These are phyloP conservation scores for Brachylomia viminalis DNA, from an alignment of 2,888 invertebrate genomes.

Conservation along the genomic window DNA sequence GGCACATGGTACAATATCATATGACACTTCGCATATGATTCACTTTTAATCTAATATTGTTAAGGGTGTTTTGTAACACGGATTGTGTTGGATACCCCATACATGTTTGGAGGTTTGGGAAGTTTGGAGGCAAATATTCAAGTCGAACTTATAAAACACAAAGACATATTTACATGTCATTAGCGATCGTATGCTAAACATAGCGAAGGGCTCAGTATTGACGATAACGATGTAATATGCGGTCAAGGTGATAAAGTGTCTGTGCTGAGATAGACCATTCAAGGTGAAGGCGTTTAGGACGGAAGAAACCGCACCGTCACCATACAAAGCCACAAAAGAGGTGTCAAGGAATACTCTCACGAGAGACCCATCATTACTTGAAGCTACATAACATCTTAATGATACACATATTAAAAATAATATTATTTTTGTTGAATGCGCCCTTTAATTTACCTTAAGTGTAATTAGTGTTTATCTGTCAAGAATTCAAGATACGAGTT, in stretches of 20 bases:
- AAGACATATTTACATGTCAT: neutral
- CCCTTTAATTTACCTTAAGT: constrained; percentile 22
- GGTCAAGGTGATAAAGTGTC: constrained; percentile 44
- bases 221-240: constrained; percentile 22
- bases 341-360: constrained; percentile 23
- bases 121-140: no score
- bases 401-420: neutral
- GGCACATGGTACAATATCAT: no score
- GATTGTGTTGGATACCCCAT: no score
- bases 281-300: constrained; percentile 35
- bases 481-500: constrained; percentile 5
- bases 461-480: constrained; percentile 16
- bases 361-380: neutral
- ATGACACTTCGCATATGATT: no score
- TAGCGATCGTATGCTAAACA: constrained; percentile 36
- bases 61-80: no score
- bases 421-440: neutral
- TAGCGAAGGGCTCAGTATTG: constrained; percentile 24
- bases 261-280: constrained; percentile 5
- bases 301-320: constrained; percentile 8
- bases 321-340: neutral
- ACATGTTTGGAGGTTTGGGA: no score
- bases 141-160: no score
- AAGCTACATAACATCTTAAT: constrained; percentile 3
- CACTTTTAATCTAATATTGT: no score